Evolutionary conservation across 2,797 vertebrate species (phyloP), one percentile per base, ranked within the genome.

Genomic region (Arctocebus calabarensis): DNA sequence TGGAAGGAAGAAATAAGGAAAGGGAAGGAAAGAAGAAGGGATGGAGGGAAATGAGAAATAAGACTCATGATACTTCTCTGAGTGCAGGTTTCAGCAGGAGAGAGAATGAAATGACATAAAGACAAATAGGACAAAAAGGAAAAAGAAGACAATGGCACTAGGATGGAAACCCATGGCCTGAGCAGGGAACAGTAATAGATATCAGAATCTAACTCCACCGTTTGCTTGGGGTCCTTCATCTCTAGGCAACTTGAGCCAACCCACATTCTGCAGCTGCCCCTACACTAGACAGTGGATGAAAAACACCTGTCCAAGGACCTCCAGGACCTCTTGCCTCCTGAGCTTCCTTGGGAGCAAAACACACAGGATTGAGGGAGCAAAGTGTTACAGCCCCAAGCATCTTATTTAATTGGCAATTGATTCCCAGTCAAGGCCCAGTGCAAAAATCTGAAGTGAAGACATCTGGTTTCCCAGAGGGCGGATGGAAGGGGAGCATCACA

Each of bases 191-290:
- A 3, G 25, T 20, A 13, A 61, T 7, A 43, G 27, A 16, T 11
- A 4, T 10, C 43, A 10, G n/a, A 22, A 7, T 20, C 14, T 12
- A 43, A 8, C 2, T 32, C 11, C 9, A 23, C 27, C 3, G 13
- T 55, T 55, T n/a, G 29, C 13, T 3, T 3, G 3, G 34, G 17
- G 17, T 16, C 45, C 29, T 5, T 7, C 7, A 0, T 27, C 45
- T 48, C 66, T 45, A 37, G 45, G 23, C 55, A 17, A 0, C 73
- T 73, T 48, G 32, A 14, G 22, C 45, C 55, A 62, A 11, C 64
- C n/a, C 32, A 13, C 34, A 5, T 17, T 22, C 11, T 19, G 12
- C 45, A 17, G 22, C 45, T 43, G 11, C n/a, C n/a, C 71, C 71
- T 5, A 5, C 71, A 6, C 20, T 29, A 37, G 7, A 22, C 16